Evolutionary conservation across 2,113 vertebrate genomes (phyloP).

Genomic region (Quiscalus mexicanus): DNA sequence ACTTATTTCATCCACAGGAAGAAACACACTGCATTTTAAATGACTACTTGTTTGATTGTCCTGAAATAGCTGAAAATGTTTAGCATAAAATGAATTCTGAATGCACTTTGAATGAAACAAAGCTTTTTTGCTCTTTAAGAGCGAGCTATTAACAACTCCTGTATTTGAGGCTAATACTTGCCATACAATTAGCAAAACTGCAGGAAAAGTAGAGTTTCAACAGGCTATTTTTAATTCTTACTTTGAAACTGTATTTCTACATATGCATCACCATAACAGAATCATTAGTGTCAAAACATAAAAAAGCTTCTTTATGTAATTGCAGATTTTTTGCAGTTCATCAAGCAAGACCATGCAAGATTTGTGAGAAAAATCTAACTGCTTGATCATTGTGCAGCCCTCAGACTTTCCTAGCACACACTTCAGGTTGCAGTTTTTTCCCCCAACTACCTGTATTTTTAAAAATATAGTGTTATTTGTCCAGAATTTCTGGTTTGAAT

Average conservation of each 20-base stretch:
- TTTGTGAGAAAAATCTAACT: background rate
- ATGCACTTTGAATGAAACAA: background rate
- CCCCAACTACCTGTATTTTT: background rate
- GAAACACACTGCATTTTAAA: background rate
- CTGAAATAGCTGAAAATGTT: background rate
- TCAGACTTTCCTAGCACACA: background rate
- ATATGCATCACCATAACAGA: background rate
- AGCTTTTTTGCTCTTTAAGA: background rate
- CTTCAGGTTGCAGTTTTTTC: no score
- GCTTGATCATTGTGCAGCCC: background rate
- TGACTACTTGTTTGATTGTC: background rate
- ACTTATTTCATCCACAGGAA: slow-evolving; percentile 14
- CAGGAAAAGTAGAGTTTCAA: background rate
- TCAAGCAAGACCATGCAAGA: background rate
- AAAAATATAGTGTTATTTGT: background rate
- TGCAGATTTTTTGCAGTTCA: background rate
- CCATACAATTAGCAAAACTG: accelerated
- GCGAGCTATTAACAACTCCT: background rate
- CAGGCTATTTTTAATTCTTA: background rate
- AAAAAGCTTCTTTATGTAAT: background rate
- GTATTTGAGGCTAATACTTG: background rate
- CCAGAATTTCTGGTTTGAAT: background rate
- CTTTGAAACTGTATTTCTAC: background rate
- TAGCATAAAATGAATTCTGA: background rate
- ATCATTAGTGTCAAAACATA: background rate